Conservation (phyloP, 2,888 invertebrate genomes). For the Esperia sulphurella region DNA sequence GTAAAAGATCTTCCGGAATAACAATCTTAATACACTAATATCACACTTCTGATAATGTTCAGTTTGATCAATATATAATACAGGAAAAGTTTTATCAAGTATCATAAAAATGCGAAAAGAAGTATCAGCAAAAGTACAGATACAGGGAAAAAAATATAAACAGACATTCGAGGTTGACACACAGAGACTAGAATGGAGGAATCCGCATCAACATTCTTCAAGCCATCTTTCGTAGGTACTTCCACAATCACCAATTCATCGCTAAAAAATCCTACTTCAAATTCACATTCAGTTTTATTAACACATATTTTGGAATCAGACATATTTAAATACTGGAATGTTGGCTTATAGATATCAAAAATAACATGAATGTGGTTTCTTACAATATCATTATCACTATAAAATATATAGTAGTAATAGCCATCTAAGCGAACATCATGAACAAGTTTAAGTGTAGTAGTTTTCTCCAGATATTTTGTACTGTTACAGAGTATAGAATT, state of each 20-base stretch:
- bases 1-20: neutral
- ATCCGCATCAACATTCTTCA: slow-evolving; percentile 87
- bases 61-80: slow-evolving; percentile 55
- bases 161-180: slow-evolving; percentile 88
- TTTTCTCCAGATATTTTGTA: slow-evolving; percentile 83
- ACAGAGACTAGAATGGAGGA: slow-evolving; percentile 85
- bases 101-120: slow-evolving; percentile 89
- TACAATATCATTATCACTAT: slow-evolving; percentile 90
- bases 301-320: slow-evolving; percentile 83
- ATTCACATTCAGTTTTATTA: slow-evolving; percentile 88
- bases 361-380: slow-evolving; percentile 90
- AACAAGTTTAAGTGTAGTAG: slow-evolving; percentile 81
- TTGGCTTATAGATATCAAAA: slow-evolving; percentile 91
- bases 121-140: slow-evolving; percentile 86
- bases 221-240: slow-evolving; percentile 89
- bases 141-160: slow-evolving; percentile 90
- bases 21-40: slow-evolving; percentile 64
- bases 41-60: slow-evolving; percentile 71
- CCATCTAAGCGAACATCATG: slow-evolving; percentile 88
- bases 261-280: slow-evolving; percentile 84
- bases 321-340: slow-evolving; percentile 87
- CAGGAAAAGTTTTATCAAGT: slow-evolving; percentile 48
- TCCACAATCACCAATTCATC: slow-evolving; percentile 91
- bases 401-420: slow-evolving; percentile 94
- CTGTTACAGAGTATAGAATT: slow-evolving; percentile 84